These are phyloP conservation scores for Cyphomyrmex costatus DNA, from an alignment of 1,140 invertebrate species.

Conservation along the genomic window DNA sequence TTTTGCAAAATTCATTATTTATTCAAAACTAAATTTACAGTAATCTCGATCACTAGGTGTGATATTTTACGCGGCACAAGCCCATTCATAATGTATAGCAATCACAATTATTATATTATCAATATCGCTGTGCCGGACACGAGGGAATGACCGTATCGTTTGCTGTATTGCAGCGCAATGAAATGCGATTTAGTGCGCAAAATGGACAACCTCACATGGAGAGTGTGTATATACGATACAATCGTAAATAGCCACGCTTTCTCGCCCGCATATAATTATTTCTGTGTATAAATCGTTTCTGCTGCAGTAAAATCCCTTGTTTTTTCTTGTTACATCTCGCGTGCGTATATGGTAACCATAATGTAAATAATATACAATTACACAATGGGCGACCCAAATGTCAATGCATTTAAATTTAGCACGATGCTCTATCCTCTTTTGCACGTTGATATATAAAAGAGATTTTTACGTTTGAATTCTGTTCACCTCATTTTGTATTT, in stretches of 20 bases:
- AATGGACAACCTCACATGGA: background rate
- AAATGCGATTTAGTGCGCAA: constrained; percentile 42
- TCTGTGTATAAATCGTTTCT: constrained; percentile 27
- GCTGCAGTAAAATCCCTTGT: background rate
- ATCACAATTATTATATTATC: constrained; percentile 45
- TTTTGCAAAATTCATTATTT: background rate
- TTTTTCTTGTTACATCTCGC: background rate
- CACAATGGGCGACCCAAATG: background rate
- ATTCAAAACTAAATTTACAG: background rate
- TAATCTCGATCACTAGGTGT: background rate
- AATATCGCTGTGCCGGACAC: constrained; percentile 13
- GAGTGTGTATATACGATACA: background rate
- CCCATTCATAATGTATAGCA: constrained; percentile 19
- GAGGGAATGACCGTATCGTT: constrained; percentile 15
- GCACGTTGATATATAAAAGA: background rate
- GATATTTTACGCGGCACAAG: constrained; percentile 18
- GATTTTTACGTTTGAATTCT: background rate
- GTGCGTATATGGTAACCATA: background rate
- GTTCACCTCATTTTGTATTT: background rate
- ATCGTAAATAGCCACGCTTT: constrained; percentile 31
- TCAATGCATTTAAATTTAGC: constrained; percentile 1
- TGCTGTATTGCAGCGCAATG: background rate
- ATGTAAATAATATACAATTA: constrained; percentile 16
- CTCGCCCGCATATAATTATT: constrained; percentile 41
- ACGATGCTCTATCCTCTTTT: background rate